Evolutionary conservation across 53 echinoderm and acorn worm species (phyloP), one percentile per base, ranked within the genome.

Genomic region (Crossaster papposus): DNA sequence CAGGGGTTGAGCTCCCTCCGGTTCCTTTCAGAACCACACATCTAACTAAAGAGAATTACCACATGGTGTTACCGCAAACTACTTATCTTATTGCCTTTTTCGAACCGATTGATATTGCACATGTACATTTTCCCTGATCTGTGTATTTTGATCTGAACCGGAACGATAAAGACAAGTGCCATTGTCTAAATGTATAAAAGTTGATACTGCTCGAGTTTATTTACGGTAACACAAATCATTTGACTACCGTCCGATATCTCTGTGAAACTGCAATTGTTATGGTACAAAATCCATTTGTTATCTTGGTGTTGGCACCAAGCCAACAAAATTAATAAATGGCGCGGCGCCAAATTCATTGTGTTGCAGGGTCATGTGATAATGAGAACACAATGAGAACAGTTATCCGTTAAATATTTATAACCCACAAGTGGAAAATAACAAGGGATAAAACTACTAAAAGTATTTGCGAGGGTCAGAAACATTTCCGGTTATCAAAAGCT

Each of bases 241-340:
- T 68, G 28, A 68, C 68, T n/a, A 23, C 28, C 6, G 58, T 58
- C 17, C 29, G 71, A 28, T 71, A 71, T 30, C 30, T 70, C 38
- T 76, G 18, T 23, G 26, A n/a, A 79, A 53, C 26, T 2, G 2
- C 79, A 79, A 53, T 79, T 80, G 58, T 80, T 80, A 17, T 55
- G 24, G 76, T 87, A 3, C 75, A 87, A 87, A 87, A 32, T 77
- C 77, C 73, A 73, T 36, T 33, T 62, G n/a, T 77, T 76, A 87
- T 77, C 87, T 77, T 51, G 58, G 58, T 58, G 28, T 87, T 87
- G 87, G 87, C 32, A 35, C 75, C 4, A 34, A 55, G 30, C 87
- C 87, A 87, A 76, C 8, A 37, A n/a, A 70, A 22, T n/a, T n/a
- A 82, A 34, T 35, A n/a, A n/a, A 23, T 75, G 87, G 87, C 87